Conservation (phyloP, 2,113 vertebrate species). For the Atrichornis clamosus region DNA sequence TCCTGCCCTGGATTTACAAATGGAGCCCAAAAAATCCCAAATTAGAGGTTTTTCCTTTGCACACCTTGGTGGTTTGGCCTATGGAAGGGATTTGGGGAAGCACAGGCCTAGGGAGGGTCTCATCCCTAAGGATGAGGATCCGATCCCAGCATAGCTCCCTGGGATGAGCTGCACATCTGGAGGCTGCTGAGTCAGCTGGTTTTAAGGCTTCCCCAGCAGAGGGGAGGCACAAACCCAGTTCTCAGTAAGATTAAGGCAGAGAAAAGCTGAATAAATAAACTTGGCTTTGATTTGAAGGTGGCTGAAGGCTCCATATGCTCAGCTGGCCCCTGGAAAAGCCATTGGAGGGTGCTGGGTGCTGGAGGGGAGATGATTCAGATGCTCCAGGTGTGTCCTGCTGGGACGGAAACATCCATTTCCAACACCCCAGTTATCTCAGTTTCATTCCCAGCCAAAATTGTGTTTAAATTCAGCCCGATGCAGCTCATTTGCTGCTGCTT, state of each 20-base stretch:
- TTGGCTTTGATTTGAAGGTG: background rate
- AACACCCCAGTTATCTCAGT: accelerated
- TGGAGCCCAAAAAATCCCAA: background rate
- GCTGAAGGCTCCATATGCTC: accelerated
- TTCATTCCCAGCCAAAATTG: accelerated
- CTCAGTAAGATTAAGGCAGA: background rate
- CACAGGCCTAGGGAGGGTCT: background rate
- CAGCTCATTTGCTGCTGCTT: background rate
- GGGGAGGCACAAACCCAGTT: background rate
- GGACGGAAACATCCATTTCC: accelerated
- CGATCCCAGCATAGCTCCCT: accelerated
- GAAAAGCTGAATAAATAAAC: background rate
- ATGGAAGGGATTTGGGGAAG: background rate
- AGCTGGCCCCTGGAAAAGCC: background rate
- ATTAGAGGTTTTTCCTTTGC: background rate
- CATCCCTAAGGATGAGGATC: background rate
- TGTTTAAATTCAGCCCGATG: background rate
- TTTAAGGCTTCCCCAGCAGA: background rate
- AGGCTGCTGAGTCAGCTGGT: background rate
- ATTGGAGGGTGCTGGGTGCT: background rate
- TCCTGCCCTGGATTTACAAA: background rate
- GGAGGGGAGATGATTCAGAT: background rate
- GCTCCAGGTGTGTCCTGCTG: background rate
- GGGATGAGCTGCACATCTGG: background rate
- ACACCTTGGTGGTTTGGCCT: background rate